Base-by-base conservation (phyloP, 2,797 vertebrate species). In the Pseudomugil gertrudae region DNA sequence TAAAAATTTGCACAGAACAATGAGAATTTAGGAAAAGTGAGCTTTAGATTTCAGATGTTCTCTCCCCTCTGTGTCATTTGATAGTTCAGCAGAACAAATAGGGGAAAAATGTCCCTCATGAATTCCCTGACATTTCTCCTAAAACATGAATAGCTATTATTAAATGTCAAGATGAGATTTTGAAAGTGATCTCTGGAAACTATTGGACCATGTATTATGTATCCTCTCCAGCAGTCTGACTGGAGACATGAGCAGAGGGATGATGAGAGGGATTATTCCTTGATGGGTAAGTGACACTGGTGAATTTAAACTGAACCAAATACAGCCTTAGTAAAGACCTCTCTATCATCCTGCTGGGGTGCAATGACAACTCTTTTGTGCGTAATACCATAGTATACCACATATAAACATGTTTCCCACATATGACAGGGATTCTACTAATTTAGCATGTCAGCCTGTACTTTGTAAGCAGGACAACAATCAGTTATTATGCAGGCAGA, bases 231-330 rank as follows among this genome's bases (percentile, higher is more conserved):
- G 66, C 29, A 23, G 62, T 36, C 65, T 35, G 57, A 72, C 21
- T 62, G 58, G 66, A 73, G 61, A 75, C 52, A 10, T 5, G 21
- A 11, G 48, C 11, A 19, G 57, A 15, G 53, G 21, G 64, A 74
- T 57, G 63, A 87, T 76, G 71, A 81, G 50, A 83, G 61, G 65
- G 47, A 15, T 45, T 59, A 29, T 15, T 57, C 66, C 53, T 73
- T 74, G 56, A 80, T 60, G 47, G 36, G 57, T 83, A 32, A 74
- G 74, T 61, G n/a, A 48, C 48, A 35, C 38, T 61, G n/a, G 69
- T 63, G 66, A 3, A 62, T 79, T 70, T 14, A 32, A 66, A 9
- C 60, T 29, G 24, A 2, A 29, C 33, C 48, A 66, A 82, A 63
- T 17, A 2, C 29, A 59, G 57, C 58, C 36, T 78, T 55, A 35